These are phyloP conservation scores for Drosophila teissieri DNA, from an alignment of 1,140 invertebrate genomes.

Conservation along the genomic window DNA sequence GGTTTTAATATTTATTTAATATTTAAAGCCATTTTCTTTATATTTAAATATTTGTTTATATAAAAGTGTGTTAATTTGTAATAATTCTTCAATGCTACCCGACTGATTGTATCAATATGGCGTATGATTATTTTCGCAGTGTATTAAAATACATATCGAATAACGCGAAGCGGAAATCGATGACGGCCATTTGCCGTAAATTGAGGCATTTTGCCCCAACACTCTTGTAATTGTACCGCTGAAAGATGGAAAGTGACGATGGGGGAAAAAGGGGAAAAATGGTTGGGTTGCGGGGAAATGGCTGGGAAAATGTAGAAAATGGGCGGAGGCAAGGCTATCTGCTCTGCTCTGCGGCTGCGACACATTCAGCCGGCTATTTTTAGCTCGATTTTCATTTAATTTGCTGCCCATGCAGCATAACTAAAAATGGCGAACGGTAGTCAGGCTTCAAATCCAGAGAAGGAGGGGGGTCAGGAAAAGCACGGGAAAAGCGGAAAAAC, in stretches of 20 bases:
- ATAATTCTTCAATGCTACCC: too few species aligned
- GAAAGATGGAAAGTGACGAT: slow-evolving; percentile 18
- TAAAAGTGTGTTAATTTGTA: too few species aligned
- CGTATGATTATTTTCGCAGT: background rate
- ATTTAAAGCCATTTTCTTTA: background rate
- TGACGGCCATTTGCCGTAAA: slow-evolving; percentile 80
- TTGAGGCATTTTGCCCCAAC: slow-evolving; percentile 73
- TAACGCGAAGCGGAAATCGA: slow-evolving; percentile 75
- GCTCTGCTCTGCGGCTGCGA: slow-evolving; percentile 46
- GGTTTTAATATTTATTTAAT: too few species aligned
- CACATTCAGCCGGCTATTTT: slow-evolving; percentile 73
- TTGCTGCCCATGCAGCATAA: slow-evolving; percentile 79
- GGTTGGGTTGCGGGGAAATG: background rate
- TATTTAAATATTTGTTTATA: background rate
- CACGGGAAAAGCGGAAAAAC: background rate
- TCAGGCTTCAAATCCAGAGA: slow-evolving; percentile 21
- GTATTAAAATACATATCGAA: slow-evolving; percentile 52
- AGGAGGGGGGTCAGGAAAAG: slow-evolving; percentile 3
- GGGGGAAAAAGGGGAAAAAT: background rate
- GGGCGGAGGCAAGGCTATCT: slow-evolving; percentile 25
- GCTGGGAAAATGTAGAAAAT: slow-evolving; percentile 12
- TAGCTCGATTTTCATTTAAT: slow-evolving; percentile 80
- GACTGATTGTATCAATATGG: too few species aligned
- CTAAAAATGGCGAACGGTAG: slow-evolving; percentile 70
- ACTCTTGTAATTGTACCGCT: slow-evolving; percentile 72